These are phyloP conservation scores for Noctuana brunneofusca DNA, from an alignment of 2,888 invertebrate species.

Conservation along the genomic window DNA sequence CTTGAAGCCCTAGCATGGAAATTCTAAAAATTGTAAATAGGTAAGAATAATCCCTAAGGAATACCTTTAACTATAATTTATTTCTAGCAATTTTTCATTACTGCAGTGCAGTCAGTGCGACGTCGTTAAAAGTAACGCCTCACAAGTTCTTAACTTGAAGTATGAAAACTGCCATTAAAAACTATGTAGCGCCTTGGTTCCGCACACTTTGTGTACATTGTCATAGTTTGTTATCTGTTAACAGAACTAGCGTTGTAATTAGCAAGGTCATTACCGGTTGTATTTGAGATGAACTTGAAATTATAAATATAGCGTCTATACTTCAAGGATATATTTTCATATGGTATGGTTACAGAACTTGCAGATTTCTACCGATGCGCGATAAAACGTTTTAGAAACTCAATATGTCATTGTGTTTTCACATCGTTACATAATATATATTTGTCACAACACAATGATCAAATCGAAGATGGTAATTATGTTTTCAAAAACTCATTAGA, in stretches of 20 bases:
- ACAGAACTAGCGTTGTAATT: slow-evolving; percentile 45
- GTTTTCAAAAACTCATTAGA: no score
- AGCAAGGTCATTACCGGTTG: slow-evolving; percentile 42
- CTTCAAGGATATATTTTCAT: slow-evolving; percentile 15
- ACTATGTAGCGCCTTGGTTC: slow-evolving; percentile 38
- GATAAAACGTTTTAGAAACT: no score
- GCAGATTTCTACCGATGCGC: no score
- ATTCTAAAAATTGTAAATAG: neutral
- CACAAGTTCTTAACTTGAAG: slow-evolving; percentile 36
- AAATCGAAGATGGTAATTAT: no score
- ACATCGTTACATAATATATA: no score
- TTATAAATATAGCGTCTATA: slow-evolving; percentile 6
- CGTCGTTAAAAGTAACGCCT: slow-evolving; percentile 28
- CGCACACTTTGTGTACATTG: slow-evolving; percentile 43
- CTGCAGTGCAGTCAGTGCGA: neutral
- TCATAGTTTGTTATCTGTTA: slow-evolving; percentile 44
- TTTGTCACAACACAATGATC: no score
- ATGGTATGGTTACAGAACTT: no score
- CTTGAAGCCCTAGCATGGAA: no score
- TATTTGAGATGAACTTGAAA: slow-evolving; percentile 22
- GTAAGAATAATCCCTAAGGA: no score
- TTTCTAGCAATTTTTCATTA: slow-evolving; percentile 22
- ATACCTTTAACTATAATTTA: neutral
- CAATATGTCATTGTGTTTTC: no score
- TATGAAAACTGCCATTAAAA: slow-evolving; percentile 43